These are phyloP conservation scores for Pasiphila rectangulata DNA, from an alignment of 2,888 invertebrate species.

Conservation along the genomic window DNA sequence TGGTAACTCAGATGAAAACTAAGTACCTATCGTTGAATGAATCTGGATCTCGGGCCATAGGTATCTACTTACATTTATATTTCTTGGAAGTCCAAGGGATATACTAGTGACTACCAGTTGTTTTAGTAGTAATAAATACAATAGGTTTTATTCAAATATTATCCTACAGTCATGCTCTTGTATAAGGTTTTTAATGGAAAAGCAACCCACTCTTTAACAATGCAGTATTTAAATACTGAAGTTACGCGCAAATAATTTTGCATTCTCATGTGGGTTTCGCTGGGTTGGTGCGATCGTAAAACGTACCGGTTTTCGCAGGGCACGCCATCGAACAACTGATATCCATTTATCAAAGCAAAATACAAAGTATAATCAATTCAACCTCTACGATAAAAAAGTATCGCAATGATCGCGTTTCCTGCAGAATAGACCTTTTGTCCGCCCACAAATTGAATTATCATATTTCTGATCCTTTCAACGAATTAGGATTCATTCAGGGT, in stretches of 20 bases:
- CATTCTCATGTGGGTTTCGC: slow-evolving; percentile 13
- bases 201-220: slow-evolving; percentile 2
- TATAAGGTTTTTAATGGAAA: too few relatives aligned
- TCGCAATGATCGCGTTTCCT: slow-evolving; percentile 4
- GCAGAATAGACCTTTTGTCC: slow-evolving; percentile 36
- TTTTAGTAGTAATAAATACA: too few relatives aligned
- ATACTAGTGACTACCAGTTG: too few relatives aligned
- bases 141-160: too few relatives aligned
- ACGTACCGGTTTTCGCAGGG: slow-evolving; percentile 18
- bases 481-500: slow-evolving; percentile 62
- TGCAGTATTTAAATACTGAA: slow-evolving; percentile 9
- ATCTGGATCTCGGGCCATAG: too few relatives aligned
- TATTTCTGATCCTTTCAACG: slow-evolving; percentile 61
- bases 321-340: slow-evolving; percentile 2
- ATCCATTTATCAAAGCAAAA: slow-evolving; percentile 3
- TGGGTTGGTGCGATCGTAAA: slow-evolving; percentile 3
- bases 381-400: slow-evolving; percentile 3
- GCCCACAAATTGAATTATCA: slow-evolving; percentile 65
- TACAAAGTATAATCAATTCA: slow-evolving; percentile 8
- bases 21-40: too few relatives aligned
- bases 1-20: too few relatives aligned
- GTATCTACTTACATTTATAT: too few relatives aligned
- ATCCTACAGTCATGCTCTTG: too few relatives aligned
- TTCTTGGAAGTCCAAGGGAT: too few relatives aligned
- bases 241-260: slow-evolving; percentile 6